Conservation (phyloP, 2,888 invertebrate species). For the Sisyra terminalis region DNA sequence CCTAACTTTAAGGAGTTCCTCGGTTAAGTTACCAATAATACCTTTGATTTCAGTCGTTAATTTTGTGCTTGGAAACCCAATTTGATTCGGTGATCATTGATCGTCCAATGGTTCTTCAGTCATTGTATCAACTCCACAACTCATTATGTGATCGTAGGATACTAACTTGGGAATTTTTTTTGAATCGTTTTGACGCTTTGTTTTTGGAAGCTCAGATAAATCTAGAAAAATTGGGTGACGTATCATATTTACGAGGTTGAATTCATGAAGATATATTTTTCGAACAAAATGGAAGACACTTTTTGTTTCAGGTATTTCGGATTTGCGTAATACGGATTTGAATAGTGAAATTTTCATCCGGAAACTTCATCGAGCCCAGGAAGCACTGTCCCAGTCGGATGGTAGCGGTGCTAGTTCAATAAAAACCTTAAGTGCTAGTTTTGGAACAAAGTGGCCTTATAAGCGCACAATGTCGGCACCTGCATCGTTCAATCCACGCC, state of each 20-base stretch:
- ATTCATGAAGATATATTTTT: neutral
- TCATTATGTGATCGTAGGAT: constrained; percentile 80
- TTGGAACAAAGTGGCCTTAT: constrained; percentile 89
- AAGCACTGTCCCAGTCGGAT: constrained; percentile 64
- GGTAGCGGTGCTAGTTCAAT: constrained; percentile 39
- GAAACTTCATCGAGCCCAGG: constrained; percentile 78
- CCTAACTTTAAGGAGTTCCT: too few species aligned
- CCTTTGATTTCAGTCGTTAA: constrained; percentile 52
- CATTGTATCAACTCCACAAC: constrained; percentile 86
- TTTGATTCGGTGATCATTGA: constrained; percentile 96
- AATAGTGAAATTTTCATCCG: constrained; percentile 72
- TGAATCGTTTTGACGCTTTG: constrained; percentile 88
- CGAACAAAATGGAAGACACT: neutral
- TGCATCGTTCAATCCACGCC: constrained; percentile 60
- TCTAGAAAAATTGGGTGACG: constrained; percentile 70
- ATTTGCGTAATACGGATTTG: constrained; percentile 75
- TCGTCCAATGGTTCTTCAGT: constrained; percentile 90
- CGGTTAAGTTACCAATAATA: constrained; percentile 9
- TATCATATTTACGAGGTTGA: constrained; percentile 62
- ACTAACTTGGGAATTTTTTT: constrained; percentile 94
- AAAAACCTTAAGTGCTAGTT: constrained; percentile 72
- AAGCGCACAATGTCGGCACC: constrained; percentile 90
- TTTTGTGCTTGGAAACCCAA: constrained; percentile 92
- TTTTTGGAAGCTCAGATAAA: constrained; percentile 92
- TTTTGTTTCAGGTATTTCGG: constrained; percentile 34